Base-by-base conservation (phyloP, 2,888 invertebrate species). In the Phengaris alcon region DNA sequence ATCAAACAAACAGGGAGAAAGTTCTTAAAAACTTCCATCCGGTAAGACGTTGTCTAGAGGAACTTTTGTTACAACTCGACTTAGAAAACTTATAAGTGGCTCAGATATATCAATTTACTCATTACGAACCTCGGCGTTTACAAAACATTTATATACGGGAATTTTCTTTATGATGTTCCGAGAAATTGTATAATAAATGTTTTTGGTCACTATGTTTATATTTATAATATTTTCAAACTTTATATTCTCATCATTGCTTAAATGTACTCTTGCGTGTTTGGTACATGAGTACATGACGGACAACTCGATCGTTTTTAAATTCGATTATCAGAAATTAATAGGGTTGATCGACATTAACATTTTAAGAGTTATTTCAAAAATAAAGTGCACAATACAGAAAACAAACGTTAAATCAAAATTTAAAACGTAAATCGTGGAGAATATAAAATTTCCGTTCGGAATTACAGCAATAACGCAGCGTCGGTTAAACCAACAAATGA, bases 61-160 rank as follows among this genome's bases (percentile, higher is more conserved):
- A 88, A 89, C 86, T 88, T 87, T 88, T 90, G 89, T 89, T 89
- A 87, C 88, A 88, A 90, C 89, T 91, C 85, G 54, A 73, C 82
- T 84, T 70, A 69, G 75, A 70, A 57, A 86, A 87, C 84, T 87
- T 85, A 85, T 86, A 88, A 88, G 85, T 85, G 85, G 80, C 82
- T 80, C 78, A 81, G 80, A 81, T 81, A 84, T 87, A 87, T 86
- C 84, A 77, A 80, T 80, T 86, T 85, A 82, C 82, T 84, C 82
- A 83, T 84, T 73, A 75, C 76, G 57, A 55, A 77, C 22, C 22
- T 57, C 46, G 69, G 22, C 57, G 48, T 75, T 69, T 57, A 69
- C 48, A 69, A 54, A 72, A 72, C 54, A 72, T 72, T 72, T 72
- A 72, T 72, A 52, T 52, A 68, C 68, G 54, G 22, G 72, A 22